Evolutionary conservation across 2,113 vertebrate species (phyloP).

Genomic region (Bubo blakistoni): DNA sequence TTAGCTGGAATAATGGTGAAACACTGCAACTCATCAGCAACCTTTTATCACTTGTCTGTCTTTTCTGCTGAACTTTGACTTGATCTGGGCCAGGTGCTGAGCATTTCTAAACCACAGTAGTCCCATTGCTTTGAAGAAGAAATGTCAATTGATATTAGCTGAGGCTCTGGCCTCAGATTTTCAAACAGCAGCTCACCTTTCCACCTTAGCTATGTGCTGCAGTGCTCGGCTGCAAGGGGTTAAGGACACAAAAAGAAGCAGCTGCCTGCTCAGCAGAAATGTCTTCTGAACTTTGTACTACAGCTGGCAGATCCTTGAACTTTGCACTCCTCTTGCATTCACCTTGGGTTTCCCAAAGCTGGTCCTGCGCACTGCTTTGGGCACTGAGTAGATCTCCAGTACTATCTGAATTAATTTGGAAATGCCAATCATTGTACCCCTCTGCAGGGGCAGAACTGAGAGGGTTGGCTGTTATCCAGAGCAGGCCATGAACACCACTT

Average conservation of each 20-base stretch:
- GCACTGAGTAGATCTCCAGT: background rate
- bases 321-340: background rate
- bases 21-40: background rate
- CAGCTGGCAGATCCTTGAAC: background rate
- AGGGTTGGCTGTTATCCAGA: background rate
- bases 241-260: background rate
- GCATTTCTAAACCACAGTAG: background rate
- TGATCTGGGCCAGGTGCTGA: background rate
- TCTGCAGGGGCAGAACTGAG: background rate
- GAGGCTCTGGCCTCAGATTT: background rate
- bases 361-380: background rate
- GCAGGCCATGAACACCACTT: background rate
- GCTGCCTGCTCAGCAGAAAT: background rate
- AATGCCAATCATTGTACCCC: background rate
- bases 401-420: background rate
- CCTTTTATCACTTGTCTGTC: background rate
- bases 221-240: background rate
- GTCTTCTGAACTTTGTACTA: background rate
- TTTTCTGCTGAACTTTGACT: background rate
- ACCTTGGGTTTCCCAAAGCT: accelerated
- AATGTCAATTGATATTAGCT: background rate
- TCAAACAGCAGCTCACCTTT: background rate
- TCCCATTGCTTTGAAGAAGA: background rate
- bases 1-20: background rate
- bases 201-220: background rate